Base-by-base conservation (phyloP, 2,797 vertebrate genomes). In the Periparus ater region DNA sequence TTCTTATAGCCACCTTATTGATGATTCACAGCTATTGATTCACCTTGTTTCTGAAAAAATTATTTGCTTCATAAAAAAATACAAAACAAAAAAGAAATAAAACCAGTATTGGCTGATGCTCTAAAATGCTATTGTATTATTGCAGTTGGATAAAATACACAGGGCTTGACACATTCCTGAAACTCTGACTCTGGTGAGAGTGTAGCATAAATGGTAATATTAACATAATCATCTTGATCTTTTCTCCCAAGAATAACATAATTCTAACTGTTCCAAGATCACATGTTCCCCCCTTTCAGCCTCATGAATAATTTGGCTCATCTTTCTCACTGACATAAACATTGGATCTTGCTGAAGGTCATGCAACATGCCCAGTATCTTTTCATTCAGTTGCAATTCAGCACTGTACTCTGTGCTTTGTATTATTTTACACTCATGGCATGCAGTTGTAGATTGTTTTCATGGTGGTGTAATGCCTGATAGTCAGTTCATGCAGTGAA, bases 281-380 rank as follows among this genome's bases (percentile, higher is more conserved):
- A 51, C 67, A 36, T 42, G 61, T 85, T 66, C 83, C 70, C 58
- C 48, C 55, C 75, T 71, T 73, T 78, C 68, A 95, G 85, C 76
- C 45, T 84, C 84, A 93, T 89, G 30, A 96, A 96, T 97, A 95
- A 93, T 82, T 72, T 88, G 84, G 67, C 58, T 89, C 60, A 73
- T 91, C 94, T 88, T 87, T 78, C 80, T 34, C 76, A 34, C 62
- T 58, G 62, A 87, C 77, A 92, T 40, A 75, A 91, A 93, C 63
- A 90, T 6, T 47, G 81, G 91, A 63, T 82, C 48, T 23, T 85
- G 38, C 45, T 78, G 72, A 93, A 93, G 90, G 89, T 93, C 84
- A 90, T 4, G 25, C 12, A 84, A 22, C 71, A 61, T 72, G 71
- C 50, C 91, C 40, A 12, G 45, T 63, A 82, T n/a, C 50, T 86